phyloP scores from a whole-genome alignment of 1,140 invertebrate genomes.

The Radopholus similis region DNA sequence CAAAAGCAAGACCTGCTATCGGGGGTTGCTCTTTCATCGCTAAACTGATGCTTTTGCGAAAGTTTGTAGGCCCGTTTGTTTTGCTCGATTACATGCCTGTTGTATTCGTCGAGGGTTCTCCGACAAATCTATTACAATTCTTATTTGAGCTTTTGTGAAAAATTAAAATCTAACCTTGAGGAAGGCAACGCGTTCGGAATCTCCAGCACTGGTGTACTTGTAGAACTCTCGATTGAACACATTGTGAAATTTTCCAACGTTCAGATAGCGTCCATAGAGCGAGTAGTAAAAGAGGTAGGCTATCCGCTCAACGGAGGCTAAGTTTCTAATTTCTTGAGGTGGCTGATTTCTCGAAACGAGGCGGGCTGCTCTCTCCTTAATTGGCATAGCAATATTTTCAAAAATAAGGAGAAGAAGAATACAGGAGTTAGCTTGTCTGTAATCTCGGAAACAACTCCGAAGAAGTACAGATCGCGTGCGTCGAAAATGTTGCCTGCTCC shows the following conservation, averaged over 20 bases:
- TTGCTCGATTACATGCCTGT: conserved; percentile 10
- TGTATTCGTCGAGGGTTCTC: conserved; percentile 33
- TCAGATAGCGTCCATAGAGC: conserved; percentile 40
- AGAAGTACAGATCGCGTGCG: conserved; percentile 12
- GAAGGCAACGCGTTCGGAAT: conserved; percentile 32
- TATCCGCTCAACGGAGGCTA: conserved; percentile 35
- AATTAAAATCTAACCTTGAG: conserved; percentile 29
- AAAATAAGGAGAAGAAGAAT: neutral
- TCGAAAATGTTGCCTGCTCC: conserved; percentile 1
- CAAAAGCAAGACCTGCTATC: conserved; percentile 33
- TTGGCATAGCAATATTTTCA: neutral
- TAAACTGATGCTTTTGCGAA: conserved; percentile 40
- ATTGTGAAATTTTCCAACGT: conserved; percentile 26
- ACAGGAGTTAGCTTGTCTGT: conserved; percentile 15
- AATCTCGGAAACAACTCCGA: conserved; percentile 10
- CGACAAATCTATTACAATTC: conserved; percentile 36
- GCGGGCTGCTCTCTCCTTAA: conserved; percentile 9
- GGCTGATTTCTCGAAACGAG: conserved; percentile 17
- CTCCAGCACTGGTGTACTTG: conserved; percentile 31
- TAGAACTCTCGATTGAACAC: conserved; percentile 48
- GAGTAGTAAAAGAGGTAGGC: conserved; percentile 41
- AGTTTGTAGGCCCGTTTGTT: conserved; percentile 32
- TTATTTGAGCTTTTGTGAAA: neutral
- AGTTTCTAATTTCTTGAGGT: conserved; percentile 70
- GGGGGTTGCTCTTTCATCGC: conserved; percentile 44